These are phyloP conservation scores for Liolophura sinensis DNA, from an alignment of 1,140 invertebrate species.

Conservation along the genomic window DNA sequence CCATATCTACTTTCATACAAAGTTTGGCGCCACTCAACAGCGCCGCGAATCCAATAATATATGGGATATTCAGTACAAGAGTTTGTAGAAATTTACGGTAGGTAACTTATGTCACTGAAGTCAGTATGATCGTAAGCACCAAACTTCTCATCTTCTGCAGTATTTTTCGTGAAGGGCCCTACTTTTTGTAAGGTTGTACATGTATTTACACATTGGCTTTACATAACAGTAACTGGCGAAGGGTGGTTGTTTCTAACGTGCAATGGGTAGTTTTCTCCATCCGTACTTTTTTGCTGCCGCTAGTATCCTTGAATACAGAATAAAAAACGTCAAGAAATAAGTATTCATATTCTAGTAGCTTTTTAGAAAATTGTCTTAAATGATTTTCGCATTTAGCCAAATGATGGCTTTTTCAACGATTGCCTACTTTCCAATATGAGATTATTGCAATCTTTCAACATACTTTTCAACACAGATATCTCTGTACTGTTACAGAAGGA, in stretches of 20 bases:
- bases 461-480: not conserved
- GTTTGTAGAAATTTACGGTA: slow-evolving; percentile 86
- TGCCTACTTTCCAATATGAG: not conserved
- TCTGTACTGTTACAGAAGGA: slow-evolving; percentile 9
- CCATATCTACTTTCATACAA: slow-evolving; percentile 88
- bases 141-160: not conserved
- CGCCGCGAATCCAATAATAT: slow-evolving; percentile 93
- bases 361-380: not conserved
- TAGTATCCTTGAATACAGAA: no score
- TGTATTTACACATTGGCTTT: not conserved
- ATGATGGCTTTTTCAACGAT: not conserved
- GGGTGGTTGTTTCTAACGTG: not conserved
- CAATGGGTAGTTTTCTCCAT: not conserved
- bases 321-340: no score
- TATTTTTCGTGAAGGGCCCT: not conserved
- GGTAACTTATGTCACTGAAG: slow-evolving; percentile 1
- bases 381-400: not conserved
- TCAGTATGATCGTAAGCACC: not conserved
- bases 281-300: no score
- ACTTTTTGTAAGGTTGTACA: not conserved
- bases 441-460: not conserved
- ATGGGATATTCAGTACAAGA: slow-evolving; percentile 86
- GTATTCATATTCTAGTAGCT: no score
- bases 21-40: slow-evolving; percentile 91
- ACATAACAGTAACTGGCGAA: not conserved